phyloP scores from a whole-genome alignment of 2,797 vertebrate genomes.

The Oophaga sylvatica region DNA sequence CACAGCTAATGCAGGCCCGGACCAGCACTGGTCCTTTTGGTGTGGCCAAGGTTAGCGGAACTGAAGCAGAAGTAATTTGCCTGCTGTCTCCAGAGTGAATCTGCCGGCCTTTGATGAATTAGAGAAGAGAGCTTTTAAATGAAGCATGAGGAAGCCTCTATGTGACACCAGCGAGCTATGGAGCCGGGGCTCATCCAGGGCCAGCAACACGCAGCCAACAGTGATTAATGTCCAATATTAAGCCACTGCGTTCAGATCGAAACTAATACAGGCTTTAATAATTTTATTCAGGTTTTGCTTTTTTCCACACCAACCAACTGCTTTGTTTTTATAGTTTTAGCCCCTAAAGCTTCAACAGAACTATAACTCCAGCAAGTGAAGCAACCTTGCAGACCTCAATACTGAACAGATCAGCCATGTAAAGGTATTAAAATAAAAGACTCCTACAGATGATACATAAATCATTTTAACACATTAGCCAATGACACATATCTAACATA shows the following conservation, averaged over 20 bases:
- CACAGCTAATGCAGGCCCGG: conserved; percentile 40
- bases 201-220: conserved; percentile 58
- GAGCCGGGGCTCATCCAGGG: conserved; percentile 51
- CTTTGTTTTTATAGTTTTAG: conserved; percentile 38
- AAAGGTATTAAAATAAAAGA: not conserved
- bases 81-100: conserved; percentile 58
- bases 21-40: conserved; percentile 49
- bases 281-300: conserved; percentile 56
- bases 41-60: conserved; percentile 62
- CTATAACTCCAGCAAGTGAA: conserved; percentile 16
- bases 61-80: conserved; percentile 63
- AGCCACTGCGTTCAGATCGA: conserved; percentile 58
- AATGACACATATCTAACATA: not conserved
- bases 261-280: conserved; percentile 62
- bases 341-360: conserved; percentile 19
- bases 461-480: not conserved
- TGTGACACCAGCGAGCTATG: conserved; percentile 53
- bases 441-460: not conserved
- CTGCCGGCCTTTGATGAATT: conserved; percentile 61
- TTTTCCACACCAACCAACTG: conserved; percentile 23
- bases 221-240: conserved; percentile 63
- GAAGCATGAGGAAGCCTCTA: conserved; percentile 61
- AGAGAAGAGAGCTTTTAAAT: conserved; percentile 62
- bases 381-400: not conserved
- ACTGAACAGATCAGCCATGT: not conserved